These are phyloP conservation scores for Anthopleura sola DNA, from an alignment of 64 coral and sea anemone species.

Conservation along the genomic window DNA sequence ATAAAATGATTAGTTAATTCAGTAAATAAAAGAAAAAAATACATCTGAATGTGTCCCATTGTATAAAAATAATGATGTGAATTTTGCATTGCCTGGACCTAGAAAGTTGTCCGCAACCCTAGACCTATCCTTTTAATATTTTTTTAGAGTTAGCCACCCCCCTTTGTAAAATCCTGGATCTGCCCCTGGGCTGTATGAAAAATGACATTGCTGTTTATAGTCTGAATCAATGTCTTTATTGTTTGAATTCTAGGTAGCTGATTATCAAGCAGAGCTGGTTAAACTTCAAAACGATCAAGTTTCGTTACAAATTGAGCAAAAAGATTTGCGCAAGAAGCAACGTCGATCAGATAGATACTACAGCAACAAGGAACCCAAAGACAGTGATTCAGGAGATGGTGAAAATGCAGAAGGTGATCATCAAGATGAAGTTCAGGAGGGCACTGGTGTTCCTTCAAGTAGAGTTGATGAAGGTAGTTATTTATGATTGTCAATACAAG, in stretches of 20 bases:
- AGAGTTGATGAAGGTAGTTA: not conserved
- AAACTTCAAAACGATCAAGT: conserved; percentile 73
- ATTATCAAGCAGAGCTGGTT: conserved; percentile 36
- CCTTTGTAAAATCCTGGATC: too few species aligned
- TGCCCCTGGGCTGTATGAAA: too few species aligned
- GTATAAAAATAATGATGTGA: too few species aligned
- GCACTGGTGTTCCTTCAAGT: not conserved
- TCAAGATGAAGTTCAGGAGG: not conserved
- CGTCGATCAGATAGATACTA: conserved; percentile 88
- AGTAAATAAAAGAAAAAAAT: too few species aligned
- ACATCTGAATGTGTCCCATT: too few species aligned
- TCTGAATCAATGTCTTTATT: not conserved
- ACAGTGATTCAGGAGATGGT: conserved; percentile 34
- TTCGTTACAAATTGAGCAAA: conserved; percentile 68
- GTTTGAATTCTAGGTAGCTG: conserved; percentile 30
- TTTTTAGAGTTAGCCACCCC: too few species aligned
- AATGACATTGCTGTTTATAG: too few species aligned
- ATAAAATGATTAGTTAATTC: too few species aligned
- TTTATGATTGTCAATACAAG: too few species aligned
- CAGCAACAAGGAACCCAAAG: conserved; percentile 74
- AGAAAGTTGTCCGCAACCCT: too few species aligned
- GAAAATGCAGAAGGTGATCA: not conserved
- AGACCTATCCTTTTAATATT: too few species aligned
- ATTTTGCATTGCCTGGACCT: too few species aligned
- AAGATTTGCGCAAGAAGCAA: conserved; percentile 91